Base-by-base conservation (phyloP, 2,888 invertebrate genomes). In the Sphecodes monilicornis region DNA sequence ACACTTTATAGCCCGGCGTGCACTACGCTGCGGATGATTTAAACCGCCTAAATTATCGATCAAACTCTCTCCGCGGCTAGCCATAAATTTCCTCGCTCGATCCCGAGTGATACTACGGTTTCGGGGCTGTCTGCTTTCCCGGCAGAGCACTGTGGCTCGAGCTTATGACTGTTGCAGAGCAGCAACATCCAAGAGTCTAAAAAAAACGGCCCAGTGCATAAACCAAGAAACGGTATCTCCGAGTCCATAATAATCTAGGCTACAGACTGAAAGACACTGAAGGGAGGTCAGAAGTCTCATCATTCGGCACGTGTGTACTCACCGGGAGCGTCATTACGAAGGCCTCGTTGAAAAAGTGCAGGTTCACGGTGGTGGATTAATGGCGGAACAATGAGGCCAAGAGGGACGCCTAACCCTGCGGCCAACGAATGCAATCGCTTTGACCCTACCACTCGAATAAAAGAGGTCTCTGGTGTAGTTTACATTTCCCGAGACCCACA, bases 281-380 rank as follows among this genome's bases (percentile, higher is more conserved):
- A 87, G 68, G 22, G 46, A 64, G 36, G 64, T 39, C 60, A 32
- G 69, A 72, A 64, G 76, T 78, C 85, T 76, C 87, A 78, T 85
- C 87, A 80, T 85, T 87, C 82, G 78, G 41, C 57, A 78, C 76
- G 79, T 80, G 80, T 78, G 84, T 82, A 82, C 64, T 73, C 73
- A 36, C 76, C 69, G 73, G 66, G 78, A 81, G 80, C 79, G 84
- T 86, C 84, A 74, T 88, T 84, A 86, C 77, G 72, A 81, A 68
- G 83, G 86, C 86, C 83, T 86, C 86, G 80, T 87, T 88, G 22
- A 90, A 91, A 88, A 89, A 85, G 77, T 82, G 81, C 81, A 86
- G 82, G 88, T 86, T 90, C 57, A 26, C 57, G 57, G 50, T 22
- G 57, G 26, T 57, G 57, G 57, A 57, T 57, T 26, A 57, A 57